Base-by-base conservation (phyloP, 1,140 invertebrate species). In the Aphelenchoides avenae region DNA sequence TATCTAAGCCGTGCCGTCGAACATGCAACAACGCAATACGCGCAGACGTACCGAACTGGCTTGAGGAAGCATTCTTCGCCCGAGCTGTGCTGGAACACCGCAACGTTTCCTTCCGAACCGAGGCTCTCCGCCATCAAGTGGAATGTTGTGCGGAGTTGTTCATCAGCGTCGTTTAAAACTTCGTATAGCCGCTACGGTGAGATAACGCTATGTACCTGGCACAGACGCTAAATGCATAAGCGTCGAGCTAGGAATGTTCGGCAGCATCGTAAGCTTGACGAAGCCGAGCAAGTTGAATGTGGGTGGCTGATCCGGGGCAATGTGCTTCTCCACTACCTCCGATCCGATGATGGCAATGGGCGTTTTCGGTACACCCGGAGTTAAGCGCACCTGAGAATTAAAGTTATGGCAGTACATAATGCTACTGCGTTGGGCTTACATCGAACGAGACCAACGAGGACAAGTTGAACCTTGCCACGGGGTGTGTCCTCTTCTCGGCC, bases 31-130 rank as follows among this genome's bases (percentile, higher is more conserved):
- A 36, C 13, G 13, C 34, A 36, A n/a, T 13, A 36, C 13, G 18
- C 18, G 13, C 34, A 36, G 51, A 51, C 9, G 40, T n/a, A 51
- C 55, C 55, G 60, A 26, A 60, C 22, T 26, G 55, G 55, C 31
- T 52, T 59, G 11, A 57, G 34, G n/a, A 57, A 33, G 34, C 54
- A 57, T 26, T 57, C 29, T 61, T 57, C 55, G 5, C 58, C 11
- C 7, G 54, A 41, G 9, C 5, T 20, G n/a, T 57, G 53, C 9
- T n/a, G 20, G 27, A 57, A 18, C 15, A 57, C 40, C n/a, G 57
- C 55, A 9, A 57, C 34, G 60, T 57, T 54, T 7, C 15, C 22
- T 42, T 57, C 55, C 30, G 59, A 43, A 39, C 55, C 55, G 37
- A 57, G 31, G 20, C 40, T 59, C 27, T 57, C 55, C 15, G 55